Evolutionary conservation across 2,113 vertebrate species (phyloP).

Genomic region (Cyrtonyx montezumae): DNA sequence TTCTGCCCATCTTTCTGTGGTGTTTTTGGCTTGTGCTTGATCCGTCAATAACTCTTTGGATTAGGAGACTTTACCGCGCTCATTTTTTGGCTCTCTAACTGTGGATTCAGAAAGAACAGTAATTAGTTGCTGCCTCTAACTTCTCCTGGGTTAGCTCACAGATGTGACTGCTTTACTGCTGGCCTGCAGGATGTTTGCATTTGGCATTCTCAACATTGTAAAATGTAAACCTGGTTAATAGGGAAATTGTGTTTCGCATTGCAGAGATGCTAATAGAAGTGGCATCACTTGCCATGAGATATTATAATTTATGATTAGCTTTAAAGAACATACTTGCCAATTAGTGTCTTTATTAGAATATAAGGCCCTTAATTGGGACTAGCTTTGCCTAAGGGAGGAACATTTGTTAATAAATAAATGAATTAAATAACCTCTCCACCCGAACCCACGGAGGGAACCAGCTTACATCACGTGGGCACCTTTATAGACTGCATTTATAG

Average conservation of each 20-base stretch:
- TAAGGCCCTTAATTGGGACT: constrained; percentile 70
- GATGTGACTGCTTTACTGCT: neutral
- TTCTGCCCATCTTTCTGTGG: neutral
- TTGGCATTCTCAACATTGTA: neutral
- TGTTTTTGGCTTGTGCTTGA: neutral
- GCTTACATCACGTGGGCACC: neutral
- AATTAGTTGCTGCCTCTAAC: constrained; percentile 29
- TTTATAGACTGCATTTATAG: constrained; percentile 26
- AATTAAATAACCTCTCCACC: constrained; percentile 42
- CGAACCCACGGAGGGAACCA: neutral
- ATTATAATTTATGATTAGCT: constrained; percentile 66
- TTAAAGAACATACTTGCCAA: constrained; percentile 72
- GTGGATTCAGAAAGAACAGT: constrained; percentile 13
- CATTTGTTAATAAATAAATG: constrained; percentile 71
- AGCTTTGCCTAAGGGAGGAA: constrained; percentile 57
- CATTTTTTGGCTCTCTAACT: constrained; percentile 53
- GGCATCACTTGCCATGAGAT: constrained; percentile 43
- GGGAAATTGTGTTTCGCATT: neutral
- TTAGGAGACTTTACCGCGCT: neutral
- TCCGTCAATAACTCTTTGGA: neutral
- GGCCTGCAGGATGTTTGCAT: constrained; percentile 44
- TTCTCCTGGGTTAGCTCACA: neutral
- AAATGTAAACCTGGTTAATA: constrained; percentile 46
- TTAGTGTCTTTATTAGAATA: constrained; percentile 73
- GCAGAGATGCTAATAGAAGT: constrained; percentile 64